Base-by-base conservation (phyloP, 2,888 invertebrate genomes). In the Amphipyra berbera region DNA sequence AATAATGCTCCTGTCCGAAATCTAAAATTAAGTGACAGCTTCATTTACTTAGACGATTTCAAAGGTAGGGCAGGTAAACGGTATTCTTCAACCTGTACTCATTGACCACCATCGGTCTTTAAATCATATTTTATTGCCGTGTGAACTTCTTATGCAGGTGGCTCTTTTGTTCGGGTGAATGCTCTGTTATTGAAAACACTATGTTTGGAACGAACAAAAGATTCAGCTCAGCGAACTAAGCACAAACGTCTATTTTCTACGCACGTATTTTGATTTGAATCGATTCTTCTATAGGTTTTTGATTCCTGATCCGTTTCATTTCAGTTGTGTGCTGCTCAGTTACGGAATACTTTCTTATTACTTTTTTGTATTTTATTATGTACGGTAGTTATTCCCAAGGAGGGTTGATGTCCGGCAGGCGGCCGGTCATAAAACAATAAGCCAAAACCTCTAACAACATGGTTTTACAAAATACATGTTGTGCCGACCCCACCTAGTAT, bases 91-190 rank as follows among this genome's bases (percentile, higher is more conserved):
- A 62, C 46, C 46, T 63, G 56, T 49, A 61, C 48, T 48, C 57
- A 58, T 55, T 61, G 65, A 68, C 72, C 68, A 70, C 70, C 65
- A 68, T 53, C 42, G 45, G 40, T 76, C 61, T 78, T 78, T 80
- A 83, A 82, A 74, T 81, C 72, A 79, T 83, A 85, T 79, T 87
- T 88, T 89, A 89, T 86, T 80, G 81, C 82, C 89, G 86, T 90
- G 90, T 88, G 90, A 90, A 90, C 84, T 75, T 79, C 75, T 74
- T 72, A 72, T 79, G 82, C 84, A 84, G 85, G 86, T 84, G 84
- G 67, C 63, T 70, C 74, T 62, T 82, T 89, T 88, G 86, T 88
- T 63, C 72, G 59, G 64, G 73, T 79, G 84, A 84, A 84, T 80
- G 85, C 76, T 78, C 67, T 72, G 72, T 76, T 68, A 68, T 69